Evolutionary conservation across 2,113 vertebrate genomes (phyloP).

Genomic region (Centropus unirufus): DNA sequence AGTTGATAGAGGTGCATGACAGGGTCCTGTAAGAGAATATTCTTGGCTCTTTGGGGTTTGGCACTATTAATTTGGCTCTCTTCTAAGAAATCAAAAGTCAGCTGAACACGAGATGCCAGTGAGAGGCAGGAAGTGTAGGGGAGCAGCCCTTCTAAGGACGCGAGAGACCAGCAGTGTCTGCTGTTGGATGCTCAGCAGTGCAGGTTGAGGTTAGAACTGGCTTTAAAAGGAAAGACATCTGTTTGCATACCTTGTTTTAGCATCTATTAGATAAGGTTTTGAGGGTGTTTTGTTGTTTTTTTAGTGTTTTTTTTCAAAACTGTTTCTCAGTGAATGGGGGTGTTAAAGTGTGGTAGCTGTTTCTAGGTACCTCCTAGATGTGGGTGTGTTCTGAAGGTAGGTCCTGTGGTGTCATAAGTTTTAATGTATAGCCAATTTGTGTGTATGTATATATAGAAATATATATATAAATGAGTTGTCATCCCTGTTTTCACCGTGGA

Average conservation of each 20-base stretch:
- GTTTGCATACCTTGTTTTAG: neutral
- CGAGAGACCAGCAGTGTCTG: conserved; percentile 17
- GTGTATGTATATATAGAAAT: too few species aligned
- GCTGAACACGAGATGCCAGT: neutral
- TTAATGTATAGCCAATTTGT: neutral
- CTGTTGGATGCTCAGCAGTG: neutral
- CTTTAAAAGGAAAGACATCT: neutral
- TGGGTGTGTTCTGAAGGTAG: neutral
- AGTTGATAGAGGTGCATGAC: neutral
- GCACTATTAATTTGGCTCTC: neutral
- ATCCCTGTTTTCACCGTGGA: neutral
- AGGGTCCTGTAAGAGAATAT: neutral
- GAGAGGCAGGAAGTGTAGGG: neutral
- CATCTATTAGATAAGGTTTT: neutral
- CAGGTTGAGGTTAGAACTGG: neutral
- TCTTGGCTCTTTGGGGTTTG: neutral
- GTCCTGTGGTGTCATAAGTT: neutral
- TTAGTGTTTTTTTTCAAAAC: too few species aligned
- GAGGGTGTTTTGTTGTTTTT: too few species aligned
- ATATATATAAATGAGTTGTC: neutral
- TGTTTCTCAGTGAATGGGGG: neutral
- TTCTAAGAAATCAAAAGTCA: neutral
- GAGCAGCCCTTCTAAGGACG: neutral
- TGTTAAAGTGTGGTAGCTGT: neutral
- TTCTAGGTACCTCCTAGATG: neutral